Base-by-base conservation (phyloP, 2,888 invertebrate species). In the Gymnocheta viridis region DNA sequence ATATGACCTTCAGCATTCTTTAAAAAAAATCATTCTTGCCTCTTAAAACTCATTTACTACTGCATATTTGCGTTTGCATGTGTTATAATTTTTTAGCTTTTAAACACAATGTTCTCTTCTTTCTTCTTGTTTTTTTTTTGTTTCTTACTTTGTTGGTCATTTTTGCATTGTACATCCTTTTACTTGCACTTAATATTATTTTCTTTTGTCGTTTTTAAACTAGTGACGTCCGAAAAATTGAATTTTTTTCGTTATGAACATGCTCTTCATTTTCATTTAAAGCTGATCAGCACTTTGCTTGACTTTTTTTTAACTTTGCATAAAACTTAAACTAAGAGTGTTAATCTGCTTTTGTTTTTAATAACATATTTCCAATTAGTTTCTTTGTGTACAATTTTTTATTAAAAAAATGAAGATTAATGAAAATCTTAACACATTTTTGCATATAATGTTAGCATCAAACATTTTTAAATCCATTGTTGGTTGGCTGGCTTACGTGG, bases 1-100 rank as follows among this genome's bases (percentile, higher is more conserved):
- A 70, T 82, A 62, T 82, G 74, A 82, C 78, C 82, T 79, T 79
- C 69, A 56, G 67, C 56, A 67, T 76, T 38, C 4, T 41, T 64
- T 27, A 5, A 64, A 64, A 44, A 54, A 29, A 32, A 32, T 54
- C 74, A 54, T 76, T 56, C 29, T 41, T 64, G 74, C 54, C 29
- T 64, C 29, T 44, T 41, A 4, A n/a, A n/a, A n/a, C n/a, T n/a
- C n/a, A n/a, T n/a, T n/a, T n/a, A n/a, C n/a, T n/a, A n/a, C n/a
- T n/a, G 32, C 22, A 7, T 66, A 41, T 44, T 35, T 10, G 10
- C 17, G 19, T 47, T 51, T 17, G 14, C 27, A 6, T 24, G 32
- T 44, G 24, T 76, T 44, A n/a, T n/a, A 41, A 41, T 66, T 41
- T 27, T 44, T 44, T 24, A 19, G 60, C 38, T 10, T 22, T 64